Conservation (phyloP, 2,888 invertebrate species). For the Elmis aenea region DNA sequence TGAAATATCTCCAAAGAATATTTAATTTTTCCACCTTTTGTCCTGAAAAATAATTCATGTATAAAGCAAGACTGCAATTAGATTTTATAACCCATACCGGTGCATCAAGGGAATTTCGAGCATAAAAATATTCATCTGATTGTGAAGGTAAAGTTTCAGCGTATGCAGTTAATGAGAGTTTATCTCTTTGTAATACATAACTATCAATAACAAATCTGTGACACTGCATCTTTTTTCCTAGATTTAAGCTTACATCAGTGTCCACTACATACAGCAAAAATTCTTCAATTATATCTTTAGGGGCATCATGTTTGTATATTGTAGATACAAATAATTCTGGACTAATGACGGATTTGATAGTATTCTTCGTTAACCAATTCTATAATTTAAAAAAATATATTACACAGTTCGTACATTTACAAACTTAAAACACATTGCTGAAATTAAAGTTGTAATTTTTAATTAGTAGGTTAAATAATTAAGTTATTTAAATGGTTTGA, state of each 20-base stretch:
- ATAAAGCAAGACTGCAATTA: conserved; percentile 3
- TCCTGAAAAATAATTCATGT: conserved; percentile 29
- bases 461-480: too few species aligned
- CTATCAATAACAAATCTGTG: conserved; percentile 62
- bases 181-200: conserved; percentile 57
- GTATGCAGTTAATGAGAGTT: conserved; percentile 57
- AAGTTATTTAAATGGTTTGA: too few species aligned
- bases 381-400: conserved; percentile 36
- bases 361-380: conserved; percentile 52
- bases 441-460: too few species aligned
- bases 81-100: conserved; percentile 22
- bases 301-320: conserved; percentile 38
- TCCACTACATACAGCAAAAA: conserved; percentile 37
- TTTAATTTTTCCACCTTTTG: conserved; percentile 35
- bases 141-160: conserved; percentile 58
- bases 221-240: conserved; percentile 62
- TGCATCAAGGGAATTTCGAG: conserved; percentile 59
- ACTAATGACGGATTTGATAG: conserved; percentile 35
- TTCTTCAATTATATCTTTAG: conserved; percentile 45
- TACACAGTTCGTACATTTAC: too few species aligned
- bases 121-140: conserved; percentile 67
- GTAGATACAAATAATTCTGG: conserved; percentile 35
- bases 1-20: too few species aligned
- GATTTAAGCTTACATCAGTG: conserved; percentile 52
- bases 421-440: conserved; percentile 5